Base-by-base conservation (phyloP, 2,888 invertebrate species). In the Drosophila borborema region DNA sequence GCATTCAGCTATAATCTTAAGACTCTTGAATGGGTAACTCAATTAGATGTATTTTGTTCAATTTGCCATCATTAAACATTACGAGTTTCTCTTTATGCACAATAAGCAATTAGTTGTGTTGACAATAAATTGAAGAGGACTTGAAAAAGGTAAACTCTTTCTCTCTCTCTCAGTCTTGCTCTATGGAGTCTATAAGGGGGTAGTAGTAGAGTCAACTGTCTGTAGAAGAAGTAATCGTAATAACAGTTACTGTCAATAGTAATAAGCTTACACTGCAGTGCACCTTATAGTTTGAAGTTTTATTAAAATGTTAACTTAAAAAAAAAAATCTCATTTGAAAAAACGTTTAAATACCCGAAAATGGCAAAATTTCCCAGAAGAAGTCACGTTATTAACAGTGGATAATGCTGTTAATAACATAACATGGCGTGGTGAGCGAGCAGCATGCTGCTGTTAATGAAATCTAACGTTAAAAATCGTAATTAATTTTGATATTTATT, bases 1-100 rank as follows among this genome's bases (percentile, higher is more conserved):
- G 64, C 55, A 34, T 18, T 48, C 49, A 40, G 43, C 45, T 53
- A 16, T 23, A 54, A 34, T 46, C 55, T 55, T 43, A 56, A 59
- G 38, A 14, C 16, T 10, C 18, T 23, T 60, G 40, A 40, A 14
- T 28, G 38, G 18, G 6, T 12, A 20, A 40, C 49, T 18, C 49
- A 60, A 60, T 60, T 60, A 60, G 18, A 28, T 31, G 16, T 20
- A 16, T 49, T 49, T 40, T 49, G 31, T 16, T 40, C 14, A 20
- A 31, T 36, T 59, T 36, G 7, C 55, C 12, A 34, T 51, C 18
- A 18, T 34, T 12, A 51, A 1, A 51, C n/a, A 49, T 31, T n/a
- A 5, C 28, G 23, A 45, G 23, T 4, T 58, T 3, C 23, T n/a
- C 18, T 7, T 9, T 16, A 2, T 34, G 49, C n/a, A 20, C 12